Evolutionary conservation across 2,888 invertebrate genomes (phyloP).

Genomic region (Phymatocera aterrima): DNA sequence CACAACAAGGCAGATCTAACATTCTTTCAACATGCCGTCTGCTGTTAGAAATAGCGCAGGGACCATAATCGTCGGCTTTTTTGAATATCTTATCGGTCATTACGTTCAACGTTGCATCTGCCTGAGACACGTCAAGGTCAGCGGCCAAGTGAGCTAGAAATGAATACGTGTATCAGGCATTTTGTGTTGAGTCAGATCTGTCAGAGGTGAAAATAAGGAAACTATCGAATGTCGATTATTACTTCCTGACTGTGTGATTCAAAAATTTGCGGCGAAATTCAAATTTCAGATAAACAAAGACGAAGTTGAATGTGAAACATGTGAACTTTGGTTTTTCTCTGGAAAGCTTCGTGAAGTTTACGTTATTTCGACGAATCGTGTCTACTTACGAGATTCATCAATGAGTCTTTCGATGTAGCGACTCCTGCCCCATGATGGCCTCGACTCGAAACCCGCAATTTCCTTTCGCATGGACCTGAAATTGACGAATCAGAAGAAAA

Average conservation of each 20-base stretch:
- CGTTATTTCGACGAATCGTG: neutral
- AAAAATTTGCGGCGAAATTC: no score
- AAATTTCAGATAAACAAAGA: neutral
- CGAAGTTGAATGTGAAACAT: neutral
- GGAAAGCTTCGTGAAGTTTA: neutral
- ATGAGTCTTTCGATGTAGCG: constrained; percentile 56
- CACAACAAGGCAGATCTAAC: constrained; percentile 53
- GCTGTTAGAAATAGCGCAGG: constrained; percentile 50
- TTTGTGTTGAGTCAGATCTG: no score
- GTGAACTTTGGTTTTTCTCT: neutral
- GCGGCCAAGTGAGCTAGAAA: constrained; percentile 53
- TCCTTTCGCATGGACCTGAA: constrained; percentile 50
- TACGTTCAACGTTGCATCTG: constrained; percentile 54
- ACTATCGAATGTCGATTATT: no score
- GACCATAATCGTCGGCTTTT: constrained; percentile 27
- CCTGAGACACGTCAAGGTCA: constrained; percentile 54
- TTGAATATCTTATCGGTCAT: constrained; percentile 51
- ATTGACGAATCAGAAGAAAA: neutral
- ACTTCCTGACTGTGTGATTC: no score
- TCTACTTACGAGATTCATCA: constrained; percentile 55
- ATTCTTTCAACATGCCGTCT: constrained; percentile 53
- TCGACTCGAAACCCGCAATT: constrained; percentile 52
- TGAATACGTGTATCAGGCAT: neutral
- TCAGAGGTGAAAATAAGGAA: no score
- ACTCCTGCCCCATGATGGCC: constrained; percentile 57